A percentile compares a stretch with the other conserved stretches of the same genome.
Conservation (phyloP, 2,797 vertebrate genomes). For the Lycodopsis pacificus region DNA sequence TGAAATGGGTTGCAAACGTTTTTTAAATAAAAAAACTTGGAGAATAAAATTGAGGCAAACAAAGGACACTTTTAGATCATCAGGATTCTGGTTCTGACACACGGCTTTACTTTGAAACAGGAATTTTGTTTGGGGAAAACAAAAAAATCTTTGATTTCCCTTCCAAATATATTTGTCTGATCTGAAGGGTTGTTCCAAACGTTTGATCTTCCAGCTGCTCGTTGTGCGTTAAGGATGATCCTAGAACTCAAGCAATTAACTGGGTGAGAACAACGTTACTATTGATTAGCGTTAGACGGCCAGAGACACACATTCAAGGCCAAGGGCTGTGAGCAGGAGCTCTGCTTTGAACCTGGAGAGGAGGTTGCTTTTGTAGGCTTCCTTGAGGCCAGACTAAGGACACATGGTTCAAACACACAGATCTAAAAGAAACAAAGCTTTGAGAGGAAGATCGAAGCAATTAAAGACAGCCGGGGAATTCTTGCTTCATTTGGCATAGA, state of each 20-base stretch:
- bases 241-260: background rate
- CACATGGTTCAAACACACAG: background rate
- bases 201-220: background rate
- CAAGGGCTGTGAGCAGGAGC: background rate
- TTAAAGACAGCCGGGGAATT: conserved; percentile 27
- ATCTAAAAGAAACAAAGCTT: conserved; percentile 14
- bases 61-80: background rate
- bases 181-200: background rate
- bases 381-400: background rate
- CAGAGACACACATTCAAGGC: background rate
- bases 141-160: background rate
- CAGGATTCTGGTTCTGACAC: background rate
- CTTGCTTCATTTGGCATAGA: conserved; percentile 11
- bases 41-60: background rate
- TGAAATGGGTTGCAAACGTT: background rate
- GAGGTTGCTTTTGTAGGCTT: background rate
- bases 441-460: conserved; percentile 15
- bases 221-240: background rate
- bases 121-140: background rate
- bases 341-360: background rate
- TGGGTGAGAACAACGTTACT: background rate
- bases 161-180: background rate
- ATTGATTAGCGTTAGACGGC: background rate
- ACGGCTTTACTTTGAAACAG: background rate
- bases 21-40: background rate